Evolutionary conservation across 2,113 vertebrate genomes (phyloP).

Genomic region (Columba janthina): DNA sequence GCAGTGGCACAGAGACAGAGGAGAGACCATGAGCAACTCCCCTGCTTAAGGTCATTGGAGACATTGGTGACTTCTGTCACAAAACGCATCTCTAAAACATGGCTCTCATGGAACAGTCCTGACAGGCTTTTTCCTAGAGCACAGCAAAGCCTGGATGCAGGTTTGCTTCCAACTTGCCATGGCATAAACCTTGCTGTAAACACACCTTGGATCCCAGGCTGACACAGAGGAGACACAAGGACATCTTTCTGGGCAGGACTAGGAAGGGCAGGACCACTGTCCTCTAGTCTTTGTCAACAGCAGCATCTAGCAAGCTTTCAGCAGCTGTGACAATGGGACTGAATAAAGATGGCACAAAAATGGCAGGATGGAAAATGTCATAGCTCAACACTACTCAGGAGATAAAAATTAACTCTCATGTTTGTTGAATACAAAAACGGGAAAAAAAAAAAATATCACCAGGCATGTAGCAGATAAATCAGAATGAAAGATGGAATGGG

Average conservation of each 20-base stretch:
- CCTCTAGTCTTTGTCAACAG: no score
- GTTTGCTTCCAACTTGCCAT: accelerated
- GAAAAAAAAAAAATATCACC: no score
- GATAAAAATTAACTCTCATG: no score
- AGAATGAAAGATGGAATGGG: neutral
- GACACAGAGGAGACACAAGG: neutral
- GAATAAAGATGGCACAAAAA: no score
- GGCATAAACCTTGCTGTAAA: neutral
- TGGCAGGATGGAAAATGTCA: no score
- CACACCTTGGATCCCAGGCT: neutral
- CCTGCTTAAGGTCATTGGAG: neutral
- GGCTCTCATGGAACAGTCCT: accelerated
- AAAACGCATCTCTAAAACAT: neutral
- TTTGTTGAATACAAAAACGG: no score
- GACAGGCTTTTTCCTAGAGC: accelerated
- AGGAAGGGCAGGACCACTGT: no score
- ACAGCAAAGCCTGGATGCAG: neutral
- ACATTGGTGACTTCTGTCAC: neutral
- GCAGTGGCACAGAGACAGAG: neutral
- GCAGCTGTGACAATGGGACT: no score
- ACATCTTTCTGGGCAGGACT: no score
- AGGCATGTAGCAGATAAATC: neutral
- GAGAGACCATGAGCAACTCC: neutral
- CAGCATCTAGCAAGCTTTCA: no score
- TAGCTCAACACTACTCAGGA: no score